phyloP scores from a whole-genome alignment of 2,113 vertebrate genomes.

The Trematomus loennbergii region DNA sequence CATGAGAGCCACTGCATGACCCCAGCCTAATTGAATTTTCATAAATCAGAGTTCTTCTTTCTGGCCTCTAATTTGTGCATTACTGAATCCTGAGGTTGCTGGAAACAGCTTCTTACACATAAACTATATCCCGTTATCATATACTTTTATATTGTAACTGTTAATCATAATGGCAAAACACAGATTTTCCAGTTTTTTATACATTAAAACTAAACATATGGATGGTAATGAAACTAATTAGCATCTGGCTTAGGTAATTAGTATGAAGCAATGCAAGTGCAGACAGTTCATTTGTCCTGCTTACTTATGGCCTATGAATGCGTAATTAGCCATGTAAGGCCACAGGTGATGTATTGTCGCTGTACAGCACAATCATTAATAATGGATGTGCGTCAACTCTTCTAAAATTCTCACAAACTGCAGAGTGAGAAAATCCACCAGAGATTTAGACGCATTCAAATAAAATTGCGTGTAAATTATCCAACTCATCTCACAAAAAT shows the following conservation, averaged over 20 bases:
- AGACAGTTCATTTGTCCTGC: slow-evolving; percentile 79
- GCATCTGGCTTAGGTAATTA: slow-evolving; percentile 77
- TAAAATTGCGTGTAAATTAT: slow-evolving; percentile 60
- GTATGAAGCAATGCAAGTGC: slow-evolving; percentile 72
- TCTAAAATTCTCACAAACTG: slow-evolving; percentile 70
- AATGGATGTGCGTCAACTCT: slow-evolving; percentile 75
- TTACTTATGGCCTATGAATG: slow-evolving; percentile 81
- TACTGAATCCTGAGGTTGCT: slow-evolving; percentile 1
- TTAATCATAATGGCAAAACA: slow-evolving; percentile 21
- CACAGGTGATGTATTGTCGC: slow-evolving; percentile 75
- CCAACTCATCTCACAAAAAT: slow-evolving; percentile 32
- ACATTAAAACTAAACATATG: slow-evolving; percentile 58
- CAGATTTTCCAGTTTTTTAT: slow-evolving; percentile 46
- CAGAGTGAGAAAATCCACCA: slow-evolving; percentile 57
- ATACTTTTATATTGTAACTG: not conserved
- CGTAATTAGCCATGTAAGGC: slow-evolving; percentile 76
- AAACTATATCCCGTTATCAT: slow-evolving; percentile 26
- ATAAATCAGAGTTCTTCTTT: slow-evolving; percentile 39
- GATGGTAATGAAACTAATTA: slow-evolving; percentile 76
- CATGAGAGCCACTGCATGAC: slow-evolving; percentile 45
- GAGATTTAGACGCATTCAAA: slow-evolving; percentile 58
- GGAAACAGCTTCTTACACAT: not conserved
- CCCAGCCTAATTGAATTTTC: slow-evolving; percentile 59
- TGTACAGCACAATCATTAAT: slow-evolving; percentile 70
- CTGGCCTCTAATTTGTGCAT: slow-evolving; percentile 8